Evolutionary conservation across 2,113 vertebrate species (phyloP).

Genomic region (Zosterops japonicus): DNA sequence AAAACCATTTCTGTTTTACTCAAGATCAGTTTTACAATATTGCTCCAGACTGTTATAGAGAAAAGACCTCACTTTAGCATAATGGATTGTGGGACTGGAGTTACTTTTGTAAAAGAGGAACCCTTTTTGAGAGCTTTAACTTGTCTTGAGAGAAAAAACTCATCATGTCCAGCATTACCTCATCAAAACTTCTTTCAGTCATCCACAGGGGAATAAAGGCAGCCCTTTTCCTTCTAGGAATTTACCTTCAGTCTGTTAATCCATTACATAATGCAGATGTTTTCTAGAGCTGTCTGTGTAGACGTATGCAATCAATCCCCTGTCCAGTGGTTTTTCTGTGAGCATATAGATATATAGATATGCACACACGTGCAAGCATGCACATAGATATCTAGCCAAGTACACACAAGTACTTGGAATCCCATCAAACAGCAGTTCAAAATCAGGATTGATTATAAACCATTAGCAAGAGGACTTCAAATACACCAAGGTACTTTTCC

Average conservation of each 20-base stretch:
- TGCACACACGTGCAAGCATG: fast-evolving
- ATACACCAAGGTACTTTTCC: not conserved
- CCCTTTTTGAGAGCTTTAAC: not conserved
- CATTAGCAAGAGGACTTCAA: not conserved
- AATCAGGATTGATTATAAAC: conserved; percentile 1
- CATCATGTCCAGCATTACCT: not conserved
- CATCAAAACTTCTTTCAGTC: not conserved
- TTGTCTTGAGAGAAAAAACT: conserved; percentile 21
- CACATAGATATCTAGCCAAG: not conserved
- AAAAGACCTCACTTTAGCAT: not conserved
- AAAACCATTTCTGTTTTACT: conserved; percentile 36
- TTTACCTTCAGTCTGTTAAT: not conserved
- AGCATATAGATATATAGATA: fast-evolving
- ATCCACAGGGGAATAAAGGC: not conserved
- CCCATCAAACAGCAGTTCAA: not conserved
- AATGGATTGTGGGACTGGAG: not conserved
- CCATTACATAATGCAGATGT: not conserved
- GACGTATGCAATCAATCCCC: not conserved
- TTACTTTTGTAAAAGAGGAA: conserved; percentile 3
- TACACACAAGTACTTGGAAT: not conserved
- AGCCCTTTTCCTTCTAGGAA: not conserved
- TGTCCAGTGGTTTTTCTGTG: not conserved
- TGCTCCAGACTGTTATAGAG: conserved; percentile 21
- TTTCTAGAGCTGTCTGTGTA: not conserved
- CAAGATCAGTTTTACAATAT: not conserved